Evolutionary conservation across 2,797 vertebrate genomes (phyloP).

Genomic region (Corythornis leucogaster): DNA sequence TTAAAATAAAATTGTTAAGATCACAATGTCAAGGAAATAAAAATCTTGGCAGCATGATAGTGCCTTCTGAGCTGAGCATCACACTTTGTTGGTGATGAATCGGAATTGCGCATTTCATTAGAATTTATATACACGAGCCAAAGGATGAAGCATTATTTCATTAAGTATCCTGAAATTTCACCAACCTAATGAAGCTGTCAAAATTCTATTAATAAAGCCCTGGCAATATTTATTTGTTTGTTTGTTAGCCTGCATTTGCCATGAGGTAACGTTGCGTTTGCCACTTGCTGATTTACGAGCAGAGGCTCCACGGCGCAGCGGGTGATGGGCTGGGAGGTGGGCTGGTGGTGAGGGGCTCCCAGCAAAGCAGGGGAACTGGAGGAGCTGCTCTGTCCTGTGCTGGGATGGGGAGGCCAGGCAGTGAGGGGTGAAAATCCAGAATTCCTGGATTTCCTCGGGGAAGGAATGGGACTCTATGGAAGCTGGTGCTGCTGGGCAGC

Average conservation of each 20-base stretch:
- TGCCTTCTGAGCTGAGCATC: not conserved
- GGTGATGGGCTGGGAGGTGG: not conserved
- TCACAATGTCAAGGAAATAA: conserved; percentile 39
- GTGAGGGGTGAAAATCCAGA: not conserved
- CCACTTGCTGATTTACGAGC: not conserved
- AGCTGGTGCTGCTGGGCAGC: fast-evolving
- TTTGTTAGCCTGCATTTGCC: conserved; percentile 27
- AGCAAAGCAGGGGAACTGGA: fast-evolving
- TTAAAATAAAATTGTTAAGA: conserved; percentile 53
- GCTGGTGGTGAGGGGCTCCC: not conserved
- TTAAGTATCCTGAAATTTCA: conserved; percentile 63
- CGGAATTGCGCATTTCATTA: not conserved
- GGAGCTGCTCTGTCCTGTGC: fast-evolving
- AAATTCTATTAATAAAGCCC: conserved; percentile 53
- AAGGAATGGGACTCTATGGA: fast-evolving
- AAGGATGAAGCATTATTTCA: conserved; percentile 50
- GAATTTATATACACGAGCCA: conserved; percentile 29
- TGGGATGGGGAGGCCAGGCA: too few species aligned
- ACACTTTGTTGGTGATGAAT: conserved; percentile 14
- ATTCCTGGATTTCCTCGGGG: fast-evolving
- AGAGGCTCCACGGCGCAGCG: fast-evolving
- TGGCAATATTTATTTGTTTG: conserved; percentile 60
- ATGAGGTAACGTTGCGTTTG: conserved; percentile 35
- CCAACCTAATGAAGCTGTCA: conserved; percentile 57
- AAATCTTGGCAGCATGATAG: not conserved